Evolutionary conservation across 2,797 vertebrate genomes (phyloP), one percentile per base, ranked within the genome.

Genomic region (Ataeniobius toweri): DNA sequence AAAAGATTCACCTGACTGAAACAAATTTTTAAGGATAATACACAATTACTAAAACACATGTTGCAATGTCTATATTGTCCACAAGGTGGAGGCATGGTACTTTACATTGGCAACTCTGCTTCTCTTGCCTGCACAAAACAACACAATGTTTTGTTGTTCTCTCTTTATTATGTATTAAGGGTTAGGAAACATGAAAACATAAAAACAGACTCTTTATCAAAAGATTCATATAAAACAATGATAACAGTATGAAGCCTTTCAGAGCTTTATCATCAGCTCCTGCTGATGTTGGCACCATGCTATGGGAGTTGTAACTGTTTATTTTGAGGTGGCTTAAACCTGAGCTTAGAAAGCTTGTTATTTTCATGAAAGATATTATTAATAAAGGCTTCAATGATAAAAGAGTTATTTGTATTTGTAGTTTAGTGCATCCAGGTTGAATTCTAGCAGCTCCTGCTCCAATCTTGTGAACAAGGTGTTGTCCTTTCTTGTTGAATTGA

Each of bases 151-250:
- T 81, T 80, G 65, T 78, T 84, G 48, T 69, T 69, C 6, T 46
- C 13, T 26, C 24, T 69, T 46, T 46, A 46, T 44, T 46, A 82
- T 93, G 94, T 90, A 91, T 92, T 92, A 51, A 24, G 88, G 86
- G 79, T 88, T 93, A 84, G 89, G 80, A 90, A 90, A 93, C 86
- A 91, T 90, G 83, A 88, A 88, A 91, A 91, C 89, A 0, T 79
- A 84, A 22, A 89, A 59, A 81, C 56, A 76, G 50, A 80, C 9
- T 28, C 59, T 50, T 84, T 89, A 81, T 76, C 73, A 91, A 91
- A 89, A 91, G 4, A 83, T 71, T 44, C 71, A 76, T 89, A 90
- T 56, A 89, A 91, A 91, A 75, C 59, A 46, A 22, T 83, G 77
- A 89, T 83, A 88, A 84, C 39, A 58, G 85, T 75, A 81, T 73